Percentiles rank a stretch among this genome's conserved stretches.
Evolutionary conservation across 1,140 invertebrate species (phyloP).

Genomic region (Mactra quadrangularis): DNA sequence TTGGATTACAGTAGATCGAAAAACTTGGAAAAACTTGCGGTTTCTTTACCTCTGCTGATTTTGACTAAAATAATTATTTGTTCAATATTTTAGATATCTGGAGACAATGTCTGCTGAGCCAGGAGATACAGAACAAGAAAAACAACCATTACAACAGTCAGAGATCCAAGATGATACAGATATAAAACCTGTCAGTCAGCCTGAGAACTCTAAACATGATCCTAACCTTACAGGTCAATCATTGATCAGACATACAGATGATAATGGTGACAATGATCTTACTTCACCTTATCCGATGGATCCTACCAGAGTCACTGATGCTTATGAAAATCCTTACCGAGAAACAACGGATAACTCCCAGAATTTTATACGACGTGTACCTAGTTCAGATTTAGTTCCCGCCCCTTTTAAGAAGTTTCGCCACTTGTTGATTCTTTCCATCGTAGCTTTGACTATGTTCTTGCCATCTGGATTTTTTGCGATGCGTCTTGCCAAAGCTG

Average conservation of each 20-base stretch:
- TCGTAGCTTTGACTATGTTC: conserved; percentile 74
- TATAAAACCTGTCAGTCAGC: background rate
- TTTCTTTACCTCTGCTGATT: too few species aligned
- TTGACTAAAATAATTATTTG: too few species aligned
- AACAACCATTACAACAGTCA: conserved; percentile 46
- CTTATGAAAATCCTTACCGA: conserved; percentile 76
- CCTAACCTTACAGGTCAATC: conserved; percentile 41
- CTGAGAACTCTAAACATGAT: conserved; percentile 29
- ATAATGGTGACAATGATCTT: conserved; percentile 30
- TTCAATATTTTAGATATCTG: too few species aligned
- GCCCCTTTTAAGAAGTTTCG: conserved; percentile 76
- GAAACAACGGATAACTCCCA: conserved; percentile 78
- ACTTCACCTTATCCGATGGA: conserved; percentile 67
- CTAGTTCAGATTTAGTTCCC: conserved; percentile 75
- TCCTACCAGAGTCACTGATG: conserved; percentile 66
- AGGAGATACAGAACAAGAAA: conserved; percentile 35
- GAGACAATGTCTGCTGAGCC: conserved; percentile 16
- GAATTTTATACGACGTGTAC: conserved; percentile 72
- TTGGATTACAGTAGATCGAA: too few species aligned
- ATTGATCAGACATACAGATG: conserved; percentile 52
- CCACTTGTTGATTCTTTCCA: conserved; percentile 75
- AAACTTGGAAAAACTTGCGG: too few species aligned
- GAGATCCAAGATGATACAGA: conserved; percentile 13
- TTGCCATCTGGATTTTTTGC: conserved; percentile 74
- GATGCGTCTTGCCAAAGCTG: conserved; percentile 72